A percentile compares a stretch with the other conserved stretches of the same genome.
phyloP scores from a whole-genome alignment of 2,797 vertebrate species.

The Acipenser oxyrinchus region DNA sequence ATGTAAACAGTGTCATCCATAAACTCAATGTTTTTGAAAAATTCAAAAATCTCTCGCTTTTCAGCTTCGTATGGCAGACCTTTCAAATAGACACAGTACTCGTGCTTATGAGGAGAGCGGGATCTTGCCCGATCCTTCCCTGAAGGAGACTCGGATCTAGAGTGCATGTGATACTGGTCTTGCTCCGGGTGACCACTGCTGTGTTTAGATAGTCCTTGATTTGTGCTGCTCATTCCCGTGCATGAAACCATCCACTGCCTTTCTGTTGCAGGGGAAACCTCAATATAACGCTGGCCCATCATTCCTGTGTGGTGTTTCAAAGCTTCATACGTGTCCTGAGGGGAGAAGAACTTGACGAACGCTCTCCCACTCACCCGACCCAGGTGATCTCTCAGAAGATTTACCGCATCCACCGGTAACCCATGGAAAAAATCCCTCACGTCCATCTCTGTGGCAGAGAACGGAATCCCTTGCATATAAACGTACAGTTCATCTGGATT shows the following conservation, averaged over 20 bases:
- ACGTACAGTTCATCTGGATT: conserved; percentile 86
- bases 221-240: conserved; percentile 50
- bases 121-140: conserved; percentile 80
- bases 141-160: conserved; percentile 35
- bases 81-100: conserved; percentile 91
- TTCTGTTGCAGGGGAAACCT: conserved; percentile 84
- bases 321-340: conserved; percentile 92
- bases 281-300: conserved; percentile 92
- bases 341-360: conserved; percentile 85
- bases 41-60: conserved; percentile 93
- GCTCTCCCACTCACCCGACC: conserved; percentile 86
- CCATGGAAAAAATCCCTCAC: conserved; percentile 90
- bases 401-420: conserved; percentile 77
- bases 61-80: conserved; percentile 94
- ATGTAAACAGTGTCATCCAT: conserved; percentile 95
- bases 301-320: conserved; percentile 85
- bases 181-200: conserved; percentile 26
- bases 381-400: conserved; percentile 79
- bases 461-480: conserved; percentile 87
- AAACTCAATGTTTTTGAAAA: conserved; percentile 90
- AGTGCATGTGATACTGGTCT: conserved; percentile 43
- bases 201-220: conserved; percentile 30
- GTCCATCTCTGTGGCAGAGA: conserved; percentile 81
- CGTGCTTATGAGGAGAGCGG: conserved; percentile 86
- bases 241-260: conserved; percentile 82